Conservation (phyloP, 2,888 invertebrate genomes). For the Synergus gifuensis region DNA sequence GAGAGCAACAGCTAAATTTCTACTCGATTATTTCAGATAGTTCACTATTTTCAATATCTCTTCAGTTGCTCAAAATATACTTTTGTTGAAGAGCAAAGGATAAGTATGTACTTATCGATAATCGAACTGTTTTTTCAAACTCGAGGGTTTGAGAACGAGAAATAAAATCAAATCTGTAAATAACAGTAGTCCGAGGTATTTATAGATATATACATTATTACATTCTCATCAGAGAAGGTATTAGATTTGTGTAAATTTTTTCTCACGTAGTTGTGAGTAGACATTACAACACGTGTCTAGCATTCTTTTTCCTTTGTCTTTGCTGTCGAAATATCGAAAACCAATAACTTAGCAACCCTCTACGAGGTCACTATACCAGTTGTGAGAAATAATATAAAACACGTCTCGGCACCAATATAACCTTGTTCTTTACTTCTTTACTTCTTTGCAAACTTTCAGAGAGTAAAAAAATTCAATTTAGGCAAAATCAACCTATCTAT, state of each 20-base stretch:
- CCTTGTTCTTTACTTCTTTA: constrained; percentile 2
- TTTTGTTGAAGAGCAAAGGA: not conserved
- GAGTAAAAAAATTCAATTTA: not conserved
- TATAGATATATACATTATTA: not conserved
- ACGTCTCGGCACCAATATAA: constrained; percentile 8
- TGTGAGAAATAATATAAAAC: constrained; percentile 41
- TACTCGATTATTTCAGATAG: not conserved
- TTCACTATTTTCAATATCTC: too few species aligned
- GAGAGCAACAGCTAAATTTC: not conserved
- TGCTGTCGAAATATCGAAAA: constrained; percentile 57
- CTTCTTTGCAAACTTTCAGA: not conserved
- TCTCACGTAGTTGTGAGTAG: not conserved
- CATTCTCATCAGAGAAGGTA: too few species aligned
- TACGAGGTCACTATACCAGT: constrained; percentile 35
- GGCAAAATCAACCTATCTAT: too few species aligned
- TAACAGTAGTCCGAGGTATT: not conserved
- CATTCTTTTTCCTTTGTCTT: constrained; percentile 38
- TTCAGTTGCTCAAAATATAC: not conserved
- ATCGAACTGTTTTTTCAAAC: not conserved
- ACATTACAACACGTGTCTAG: not conserved
- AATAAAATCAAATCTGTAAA: not conserved
- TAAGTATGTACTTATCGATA: constrained; percentile 6
- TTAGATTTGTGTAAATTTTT: too few species aligned
- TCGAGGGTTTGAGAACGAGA: not conserved
- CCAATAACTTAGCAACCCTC: constrained; percentile 53